Conservation (phyloP, 2,888 invertebrate genomes). For the Pseudoips prasinana region DNA sequence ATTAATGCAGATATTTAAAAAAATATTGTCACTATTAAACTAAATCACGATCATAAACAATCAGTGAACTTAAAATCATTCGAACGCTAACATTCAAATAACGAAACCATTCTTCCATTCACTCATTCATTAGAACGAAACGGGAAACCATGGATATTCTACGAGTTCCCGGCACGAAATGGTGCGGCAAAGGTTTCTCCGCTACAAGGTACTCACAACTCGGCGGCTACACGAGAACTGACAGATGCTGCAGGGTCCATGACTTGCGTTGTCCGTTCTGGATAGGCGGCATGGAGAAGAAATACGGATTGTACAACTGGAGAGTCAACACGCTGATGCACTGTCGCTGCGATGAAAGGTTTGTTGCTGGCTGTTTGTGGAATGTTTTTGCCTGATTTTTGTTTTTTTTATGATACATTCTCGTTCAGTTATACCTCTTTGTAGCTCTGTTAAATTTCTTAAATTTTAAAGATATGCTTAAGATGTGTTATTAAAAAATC, state of each 20-base stretch:
- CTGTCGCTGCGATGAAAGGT: conserved; percentile 96
- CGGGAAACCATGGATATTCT: conserved; percentile 84
- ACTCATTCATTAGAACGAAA: conserved; percentile 54
- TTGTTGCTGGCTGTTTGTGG: conserved; percentile 52
- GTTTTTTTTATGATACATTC: conserved; percentile 8
- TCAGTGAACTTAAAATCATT: too few species aligned
- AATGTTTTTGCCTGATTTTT: conserved; percentile 30
- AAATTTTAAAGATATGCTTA: too few species aligned
- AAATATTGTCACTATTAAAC: too few species aligned
- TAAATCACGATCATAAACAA: too few species aligned
- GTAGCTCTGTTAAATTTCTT: not conserved
- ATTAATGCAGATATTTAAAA: too few species aligned
- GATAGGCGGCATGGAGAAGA: conserved; percentile 91
- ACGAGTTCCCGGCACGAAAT: conserved; percentile 94
- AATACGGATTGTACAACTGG: conserved; percentile 94
- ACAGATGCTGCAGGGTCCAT: conserved; percentile 94
- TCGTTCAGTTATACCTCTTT: too few species aligned
- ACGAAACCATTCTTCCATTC: not conserved
- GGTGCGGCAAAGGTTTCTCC: conserved; percentile 95
- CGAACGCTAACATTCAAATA: not conserved
- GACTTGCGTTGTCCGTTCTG: conserved; percentile 92
- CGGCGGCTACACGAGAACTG: conserved; percentile 91
- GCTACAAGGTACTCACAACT: conserved; percentile 91
- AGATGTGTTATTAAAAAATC: too few species aligned
- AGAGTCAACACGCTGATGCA: conserved; percentile 95